phyloP scores from a whole-genome alignment of 2,888 invertebrate species.

The Hemistola chrysoprasaria region DNA sequence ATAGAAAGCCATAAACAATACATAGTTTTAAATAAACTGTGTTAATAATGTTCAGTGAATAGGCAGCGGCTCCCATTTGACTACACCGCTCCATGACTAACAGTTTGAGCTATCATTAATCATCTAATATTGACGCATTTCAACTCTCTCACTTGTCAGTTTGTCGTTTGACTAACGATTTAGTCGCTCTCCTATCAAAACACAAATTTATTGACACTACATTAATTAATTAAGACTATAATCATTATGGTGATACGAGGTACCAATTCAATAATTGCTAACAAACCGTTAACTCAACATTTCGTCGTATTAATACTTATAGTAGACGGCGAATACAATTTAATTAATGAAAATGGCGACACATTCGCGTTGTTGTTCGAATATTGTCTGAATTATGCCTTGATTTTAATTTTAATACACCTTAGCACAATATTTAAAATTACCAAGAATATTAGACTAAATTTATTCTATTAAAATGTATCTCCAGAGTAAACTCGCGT shows the following conservation, averaged over 20 bases:
- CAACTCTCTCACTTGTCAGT: too few relatives aligned
- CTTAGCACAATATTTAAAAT: too few relatives aligned
- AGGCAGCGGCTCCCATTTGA: too few relatives aligned
- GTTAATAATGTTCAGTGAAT: too few relatives aligned
- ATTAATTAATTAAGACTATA: background rate
- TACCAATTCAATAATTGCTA: background rate
- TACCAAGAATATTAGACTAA: too few relatives aligned
- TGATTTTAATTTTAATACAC: background rate
- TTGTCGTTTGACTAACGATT: background rate
- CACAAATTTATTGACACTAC: background rate
- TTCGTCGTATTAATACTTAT: constrained; percentile 3
- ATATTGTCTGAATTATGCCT: constrained; percentile 6
- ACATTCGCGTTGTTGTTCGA: constrained; percentile 3
- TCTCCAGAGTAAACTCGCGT: too few relatives aligned
- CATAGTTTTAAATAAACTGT: too few relatives aligned
- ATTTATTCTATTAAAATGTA: too few relatives aligned
- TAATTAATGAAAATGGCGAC: constrained; percentile 9
- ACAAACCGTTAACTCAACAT: constrained; percentile 7
- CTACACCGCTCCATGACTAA: too few relatives aligned
- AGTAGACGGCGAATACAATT: constrained; percentile 3
- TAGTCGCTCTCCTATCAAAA: background rate
- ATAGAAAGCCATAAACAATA: too few relatives aligned
- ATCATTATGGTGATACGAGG: background rate
- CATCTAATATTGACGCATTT: too few relatives aligned
- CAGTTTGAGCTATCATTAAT: too few relatives aligned